These are phyloP conservation scores for Sebastes elongatus DNA, from an alignment of 2,797 vertebrate genomes.

Conservation along the genomic window DNA sequence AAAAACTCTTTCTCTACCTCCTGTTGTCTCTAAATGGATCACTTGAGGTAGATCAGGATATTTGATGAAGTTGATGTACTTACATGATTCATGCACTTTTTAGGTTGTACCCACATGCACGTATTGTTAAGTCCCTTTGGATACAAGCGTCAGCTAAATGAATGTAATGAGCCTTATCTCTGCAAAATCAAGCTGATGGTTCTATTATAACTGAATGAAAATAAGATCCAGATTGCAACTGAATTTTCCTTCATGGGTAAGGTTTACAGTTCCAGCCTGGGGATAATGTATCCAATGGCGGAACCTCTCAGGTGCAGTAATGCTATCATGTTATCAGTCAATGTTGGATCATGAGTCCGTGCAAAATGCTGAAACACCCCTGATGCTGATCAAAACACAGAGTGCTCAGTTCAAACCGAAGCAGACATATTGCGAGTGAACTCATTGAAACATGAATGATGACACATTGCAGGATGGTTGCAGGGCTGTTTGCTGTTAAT, in stretches of 20 bases:
- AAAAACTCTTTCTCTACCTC: no score
- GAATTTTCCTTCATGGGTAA: neutral
- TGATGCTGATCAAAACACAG: neutral
- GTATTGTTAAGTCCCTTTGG: neutral
- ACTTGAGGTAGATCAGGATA: neutral
- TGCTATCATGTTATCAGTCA: neutral
- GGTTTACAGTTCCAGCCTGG: neutral
- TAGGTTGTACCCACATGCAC: no score
- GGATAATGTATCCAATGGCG: neutral
- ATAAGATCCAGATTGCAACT: neutral
- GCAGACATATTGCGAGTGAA: conserved; percentile 5
- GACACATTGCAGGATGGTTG: conserved; percentile 41
- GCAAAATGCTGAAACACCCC: neutral
- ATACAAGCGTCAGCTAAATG: neutral
- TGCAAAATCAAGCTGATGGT: neutral
- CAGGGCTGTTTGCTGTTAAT: conserved; percentile 62
- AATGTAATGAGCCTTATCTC: neutral
- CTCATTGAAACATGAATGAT: conserved; percentile 50
- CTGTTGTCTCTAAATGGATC: neutral
- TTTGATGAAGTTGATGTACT: neutral
- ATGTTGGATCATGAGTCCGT: neutral
- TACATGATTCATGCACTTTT: neutral
- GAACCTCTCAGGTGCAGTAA: neutral
- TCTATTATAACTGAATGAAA: neutral
- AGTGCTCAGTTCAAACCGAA: neutral